A percentile compares a stretch with the other conserved stretches of the same genome.
phyloP scores from a whole-genome alignment of 2,888 invertebrate genomes.

The Diarsia rubi region DNA sequence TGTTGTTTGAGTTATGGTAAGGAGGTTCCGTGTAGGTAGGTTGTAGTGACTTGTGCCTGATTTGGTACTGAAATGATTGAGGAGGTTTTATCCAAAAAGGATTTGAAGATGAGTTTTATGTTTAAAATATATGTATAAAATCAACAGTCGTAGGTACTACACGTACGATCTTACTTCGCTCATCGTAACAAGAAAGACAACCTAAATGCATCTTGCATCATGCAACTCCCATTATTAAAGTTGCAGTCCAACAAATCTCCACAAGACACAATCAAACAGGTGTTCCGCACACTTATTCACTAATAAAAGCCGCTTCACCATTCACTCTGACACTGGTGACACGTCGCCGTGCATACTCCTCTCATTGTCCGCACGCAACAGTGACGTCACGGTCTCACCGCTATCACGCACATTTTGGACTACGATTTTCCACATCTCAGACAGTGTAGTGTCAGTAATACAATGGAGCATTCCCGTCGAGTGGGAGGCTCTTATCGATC shows the following conservation, averaged over 20 bases:
- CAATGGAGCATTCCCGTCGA: slow-evolving; percentile 89
- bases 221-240: neutral
- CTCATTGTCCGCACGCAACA: slow-evolving; percentile 69
- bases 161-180: neutral
- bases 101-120: neutral
- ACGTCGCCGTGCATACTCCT: slow-evolving; percentile 60
- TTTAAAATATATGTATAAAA: too few species aligned
- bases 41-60: slow-evolving; percentile 4
- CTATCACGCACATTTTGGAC: slow-evolving; percentile 83
- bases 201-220: neutral
- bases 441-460: slow-evolving; percentile 88
- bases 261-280: slow-evolving; percentile 55
- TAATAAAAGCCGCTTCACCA: slow-evolving; percentile 64
- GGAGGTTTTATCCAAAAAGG: neutral
- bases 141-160: neutral
- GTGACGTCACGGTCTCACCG: slow-evolving; percentile 69
- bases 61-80: neutral
- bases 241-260: slow-evolving; percentile 31
- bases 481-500: slow-evolving; percentile 90
- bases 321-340: slow-evolving; percentile 61
- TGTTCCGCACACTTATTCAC: slow-evolving; percentile 34
- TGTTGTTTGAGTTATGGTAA: slow-evolving; percentile 52
- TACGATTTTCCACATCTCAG: slow-evolving; percentile 89
- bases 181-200: neutral
- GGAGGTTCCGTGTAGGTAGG: slow-evolving; percentile 17